Conservation (phyloP, 2,888 invertebrate genomes). For the Idaea aversata region DNA sequence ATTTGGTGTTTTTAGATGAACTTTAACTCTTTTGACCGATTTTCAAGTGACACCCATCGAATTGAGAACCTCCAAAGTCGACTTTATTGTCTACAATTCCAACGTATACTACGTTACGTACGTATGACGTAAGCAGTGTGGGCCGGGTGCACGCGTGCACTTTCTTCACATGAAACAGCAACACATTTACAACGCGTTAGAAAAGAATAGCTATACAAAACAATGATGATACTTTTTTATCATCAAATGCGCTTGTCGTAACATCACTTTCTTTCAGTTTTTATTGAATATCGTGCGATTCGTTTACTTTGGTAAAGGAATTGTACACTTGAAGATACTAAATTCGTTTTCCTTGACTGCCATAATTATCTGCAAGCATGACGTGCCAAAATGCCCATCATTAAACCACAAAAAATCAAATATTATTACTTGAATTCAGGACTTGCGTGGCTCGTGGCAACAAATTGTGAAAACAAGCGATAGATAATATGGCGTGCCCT, state of each 20-base stretch:
- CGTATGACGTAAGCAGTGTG: conserved; percentile 62
- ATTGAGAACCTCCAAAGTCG: not conserved
- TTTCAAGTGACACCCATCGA: no score
- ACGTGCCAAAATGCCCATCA: no score
- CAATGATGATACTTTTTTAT: conserved; percentile 60
- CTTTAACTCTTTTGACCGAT: no score
- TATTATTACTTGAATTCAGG: no score
- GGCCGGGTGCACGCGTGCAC: conserved; percentile 61
- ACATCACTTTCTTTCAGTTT: conserved; percentile 71
- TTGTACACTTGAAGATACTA: not conserved
- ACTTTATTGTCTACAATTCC: conserved; percentile 12
- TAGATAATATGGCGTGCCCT: no score
- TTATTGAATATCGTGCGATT: conserved; percentile 49
- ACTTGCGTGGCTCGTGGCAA: no score
- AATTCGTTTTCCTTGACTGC: no score
- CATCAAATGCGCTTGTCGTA: conserved; percentile 52
- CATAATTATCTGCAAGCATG: no score
- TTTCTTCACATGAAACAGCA: conserved; percentile 65
- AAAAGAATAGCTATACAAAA: conserved; percentile 56
- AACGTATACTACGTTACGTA: conserved; percentile 38
- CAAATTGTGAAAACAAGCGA: no score
- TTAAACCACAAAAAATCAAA: no score
- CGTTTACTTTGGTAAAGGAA: conserved; percentile 55
- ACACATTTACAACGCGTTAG: conserved; percentile 26
- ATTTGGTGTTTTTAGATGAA: no score